phyloP scores from a whole-genome alignment of 2,797 vertebrate species.

The Rousettus madagascariensis region DNA sequence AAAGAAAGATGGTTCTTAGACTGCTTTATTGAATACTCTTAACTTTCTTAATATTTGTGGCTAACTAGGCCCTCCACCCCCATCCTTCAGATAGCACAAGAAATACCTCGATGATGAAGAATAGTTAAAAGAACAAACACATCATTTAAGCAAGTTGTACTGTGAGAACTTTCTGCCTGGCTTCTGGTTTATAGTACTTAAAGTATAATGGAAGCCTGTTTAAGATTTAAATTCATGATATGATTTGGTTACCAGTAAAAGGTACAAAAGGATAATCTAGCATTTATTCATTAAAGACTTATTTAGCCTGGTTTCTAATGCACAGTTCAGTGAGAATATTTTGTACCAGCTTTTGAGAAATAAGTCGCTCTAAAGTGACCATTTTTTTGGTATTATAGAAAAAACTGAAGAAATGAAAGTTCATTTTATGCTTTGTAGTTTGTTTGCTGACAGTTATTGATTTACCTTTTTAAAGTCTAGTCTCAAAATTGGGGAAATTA shows the following conservation, averaged over 20 bases:
- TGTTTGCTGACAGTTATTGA: not conserved
- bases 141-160: not conserved
- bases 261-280: slow-evolving; percentile 5
- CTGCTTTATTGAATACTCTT: not conserved
- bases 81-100: not conserved
- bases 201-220: not conserved
- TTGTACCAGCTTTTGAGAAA: slow-evolving; percentile 23
- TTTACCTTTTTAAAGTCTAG: not conserved
- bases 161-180: slow-evolving; percentile 15
- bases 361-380: not conserved
- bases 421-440: slow-evolving; percentile 12
- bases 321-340: not conserved
- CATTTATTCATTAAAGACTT: slow-evolving; percentile 9
- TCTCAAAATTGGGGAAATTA: not conserved
- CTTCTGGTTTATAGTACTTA: slow-evolving; percentile 33
- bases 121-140: not conserved
- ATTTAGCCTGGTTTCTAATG: not conserved
- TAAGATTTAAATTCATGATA: slow-evolving; percentile 9
- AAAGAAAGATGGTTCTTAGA: not conserved
- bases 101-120: not conserved
- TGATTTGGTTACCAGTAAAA: not conserved
- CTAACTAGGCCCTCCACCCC: not conserved
- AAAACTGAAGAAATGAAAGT: not conserved
- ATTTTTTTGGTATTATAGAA: not conserved
- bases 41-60: not conserved